Conservation (phyloP, 2,888 invertebrate genomes). For the Hymenopus coronatus region DNA sequence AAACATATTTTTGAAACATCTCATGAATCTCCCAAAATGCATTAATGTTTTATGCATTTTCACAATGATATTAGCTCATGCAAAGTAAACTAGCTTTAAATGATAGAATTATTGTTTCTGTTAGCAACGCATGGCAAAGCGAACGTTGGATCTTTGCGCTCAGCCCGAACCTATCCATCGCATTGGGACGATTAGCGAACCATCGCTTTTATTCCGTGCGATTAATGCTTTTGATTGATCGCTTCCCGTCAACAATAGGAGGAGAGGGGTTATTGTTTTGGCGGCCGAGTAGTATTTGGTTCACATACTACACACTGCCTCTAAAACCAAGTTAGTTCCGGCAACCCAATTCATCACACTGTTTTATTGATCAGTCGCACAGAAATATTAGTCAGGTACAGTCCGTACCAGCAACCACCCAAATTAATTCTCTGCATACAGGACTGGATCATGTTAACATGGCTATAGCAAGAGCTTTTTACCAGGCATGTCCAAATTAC, state of each 20-base stretch:
- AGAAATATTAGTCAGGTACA: not conserved
- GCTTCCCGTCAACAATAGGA: not conserved
- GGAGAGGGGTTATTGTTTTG: not conserved
- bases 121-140: not conserved
- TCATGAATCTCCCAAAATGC: no score
- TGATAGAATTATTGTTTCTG: no score
- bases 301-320: not conserved
- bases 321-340: not conserved
- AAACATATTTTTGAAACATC: no score
- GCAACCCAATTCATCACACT: not conserved
- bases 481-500: no score
- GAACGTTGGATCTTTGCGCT: not conserved
- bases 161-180: not conserved
- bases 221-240: not conserved
- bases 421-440: no score
- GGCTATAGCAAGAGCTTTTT: no score
- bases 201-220: not conserved
- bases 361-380: not conserved
- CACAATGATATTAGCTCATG: not conserved
- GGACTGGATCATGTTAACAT: no score
- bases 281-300: not conserved
- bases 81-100: no score
- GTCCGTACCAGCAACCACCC: not conserved
- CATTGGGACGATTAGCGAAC: not conserved
- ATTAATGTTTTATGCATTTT: not conserved